A percentile compares a stretch with the other conserved stretches of the same genome.
phyloP scores from a whole-genome alignment of 2,888 invertebrate species.

The Entomobrya multifasciata region DNA sequence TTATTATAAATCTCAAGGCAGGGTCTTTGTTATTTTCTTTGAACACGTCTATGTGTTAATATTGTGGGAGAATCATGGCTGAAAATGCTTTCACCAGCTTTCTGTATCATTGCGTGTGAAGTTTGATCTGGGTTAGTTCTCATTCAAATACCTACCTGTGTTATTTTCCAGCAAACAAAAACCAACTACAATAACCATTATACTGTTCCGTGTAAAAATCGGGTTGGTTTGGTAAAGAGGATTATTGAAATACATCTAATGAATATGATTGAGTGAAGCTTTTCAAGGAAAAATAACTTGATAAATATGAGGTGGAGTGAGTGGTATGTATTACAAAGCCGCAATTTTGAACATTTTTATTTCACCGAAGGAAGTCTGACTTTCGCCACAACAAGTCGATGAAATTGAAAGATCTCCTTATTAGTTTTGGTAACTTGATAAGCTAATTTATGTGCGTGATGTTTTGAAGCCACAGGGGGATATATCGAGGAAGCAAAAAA shows the following conservation, averaged over 20 bases:
- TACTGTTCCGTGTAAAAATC: neutral
- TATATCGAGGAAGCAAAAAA: no score
- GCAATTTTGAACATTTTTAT: no score
- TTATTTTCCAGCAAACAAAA: slow-evolving; percentile 2
- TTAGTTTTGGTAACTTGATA: no score
- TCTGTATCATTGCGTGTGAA: neutral
- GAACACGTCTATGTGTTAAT: neutral
- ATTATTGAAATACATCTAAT: slow-evolving; percentile 33
- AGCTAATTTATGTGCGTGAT: no score
- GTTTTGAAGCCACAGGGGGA: no score
- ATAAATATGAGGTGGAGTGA: neutral
- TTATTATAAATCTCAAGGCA: neutral
- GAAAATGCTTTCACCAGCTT: no score
- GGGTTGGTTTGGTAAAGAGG: neutral
- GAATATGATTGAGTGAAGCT: slow-evolving; percentile 25
- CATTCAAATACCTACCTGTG: neutral
- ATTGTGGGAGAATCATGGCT: no score
- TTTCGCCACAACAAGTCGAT: no score
- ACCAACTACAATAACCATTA: neutral
- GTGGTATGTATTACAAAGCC: no score
- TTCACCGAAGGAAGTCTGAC: no score
- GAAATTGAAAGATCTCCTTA: no score
- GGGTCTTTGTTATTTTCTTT: slow-evolving; percentile 19
- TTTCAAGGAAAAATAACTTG: neutral
- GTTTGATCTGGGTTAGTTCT: neutral